Evolutionary conservation across 2,888 invertebrate species (phyloP).

Genomic region (Coecobrya sp.): DNA sequence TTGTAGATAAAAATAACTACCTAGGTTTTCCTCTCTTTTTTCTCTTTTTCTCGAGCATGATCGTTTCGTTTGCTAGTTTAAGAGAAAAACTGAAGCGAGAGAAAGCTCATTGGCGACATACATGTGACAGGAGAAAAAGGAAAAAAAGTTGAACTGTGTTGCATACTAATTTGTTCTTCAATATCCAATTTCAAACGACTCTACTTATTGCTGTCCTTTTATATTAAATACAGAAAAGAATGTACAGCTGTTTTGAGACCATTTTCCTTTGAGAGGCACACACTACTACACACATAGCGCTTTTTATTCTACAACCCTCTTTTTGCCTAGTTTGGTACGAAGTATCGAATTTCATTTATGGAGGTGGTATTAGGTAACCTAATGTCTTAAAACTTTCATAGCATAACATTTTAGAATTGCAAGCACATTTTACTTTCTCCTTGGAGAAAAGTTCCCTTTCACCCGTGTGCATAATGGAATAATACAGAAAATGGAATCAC

Average conservation of each 20-base stretch:
- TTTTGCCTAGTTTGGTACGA: neutral
- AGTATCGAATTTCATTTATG: constrained; percentile 58
- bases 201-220: constrained; percentile 24
- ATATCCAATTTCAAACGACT: constrained; percentile 17
- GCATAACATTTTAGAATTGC: constrained; percentile 54
- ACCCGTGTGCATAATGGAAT: neutral
- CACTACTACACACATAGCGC: neutral
- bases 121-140: constrained; percentile 30
- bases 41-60: neutral
- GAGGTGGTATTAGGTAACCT: constrained; percentile 37
- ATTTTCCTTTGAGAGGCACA: neutral
- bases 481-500: neutral
- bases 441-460: constrained; percentile 44
- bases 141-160: constrained; percentile 66
- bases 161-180: constrained; percentile 73
- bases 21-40: neutral
- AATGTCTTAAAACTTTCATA: constrained; percentile 53
- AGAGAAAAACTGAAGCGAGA: constrained; percentile 26
- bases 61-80: neutral
- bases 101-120: constrained; percentile 47
- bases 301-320: neutral
- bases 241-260: neutral
- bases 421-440: constrained; percentile 50
- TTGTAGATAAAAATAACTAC: constrained; percentile 36
- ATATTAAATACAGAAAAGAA: neutral